Percentiles rank a stretch among this genome's conserved stretches.
phyloP scores from a whole-genome alignment of 2,888 invertebrate genomes.

The Xiphydria camelus region DNA sequence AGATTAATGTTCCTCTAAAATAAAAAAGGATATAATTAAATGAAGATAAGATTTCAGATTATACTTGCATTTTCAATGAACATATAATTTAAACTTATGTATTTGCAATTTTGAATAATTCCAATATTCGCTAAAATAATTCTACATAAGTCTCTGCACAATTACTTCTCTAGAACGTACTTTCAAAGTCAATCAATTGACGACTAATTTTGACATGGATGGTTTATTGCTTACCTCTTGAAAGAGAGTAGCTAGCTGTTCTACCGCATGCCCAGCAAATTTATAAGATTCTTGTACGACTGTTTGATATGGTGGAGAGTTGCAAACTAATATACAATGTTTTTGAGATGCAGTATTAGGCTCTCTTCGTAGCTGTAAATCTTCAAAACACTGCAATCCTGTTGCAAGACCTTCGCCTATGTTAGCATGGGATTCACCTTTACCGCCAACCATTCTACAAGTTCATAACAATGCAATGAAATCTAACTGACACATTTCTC shows the following conservation, averaged over 20 bases:
- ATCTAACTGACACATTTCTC: not conserved
- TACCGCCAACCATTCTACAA: slow-evolving; percentile 80
- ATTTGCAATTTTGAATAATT: slow-evolving; percentile 4
- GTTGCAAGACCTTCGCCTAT: slow-evolving; percentile 88
- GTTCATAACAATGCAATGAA: not conserved
- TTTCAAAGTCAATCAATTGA: too few species aligned
- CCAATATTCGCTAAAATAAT: too few species aligned
- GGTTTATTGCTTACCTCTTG: slow-evolving; percentile 65
- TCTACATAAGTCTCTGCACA: too few species aligned
- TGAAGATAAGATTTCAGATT: slow-evolving; percentile 5
- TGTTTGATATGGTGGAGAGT: slow-evolving; percentile 88
- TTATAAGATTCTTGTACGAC: slow-evolving; percentile 76
- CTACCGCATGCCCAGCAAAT: slow-evolving; percentile 78
- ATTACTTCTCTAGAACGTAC: too few species aligned
- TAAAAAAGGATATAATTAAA: slow-evolving; percentile 20
- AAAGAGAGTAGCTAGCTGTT: slow-evolving; percentile 78
- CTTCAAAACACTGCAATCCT: slow-evolving; percentile 86
- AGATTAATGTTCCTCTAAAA: slow-evolving; percentile 78
- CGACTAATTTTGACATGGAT: too few species aligned
- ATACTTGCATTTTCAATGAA: not conserved
- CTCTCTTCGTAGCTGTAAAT: slow-evolving; percentile 68
- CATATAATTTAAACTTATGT: slow-evolving; percentile 5
- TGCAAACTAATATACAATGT: slow-evolving; percentile 84
- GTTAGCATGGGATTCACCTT: slow-evolving; percentile 86
- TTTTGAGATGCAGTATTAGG: slow-evolving; percentile 63